Percentiles rank a stretch among this genome's conserved stretches.
These are phyloP conservation scores for Lycaena phlaeas DNA, from an alignment of 2,888 invertebrate species.

Conservation along the genomic window DNA sequence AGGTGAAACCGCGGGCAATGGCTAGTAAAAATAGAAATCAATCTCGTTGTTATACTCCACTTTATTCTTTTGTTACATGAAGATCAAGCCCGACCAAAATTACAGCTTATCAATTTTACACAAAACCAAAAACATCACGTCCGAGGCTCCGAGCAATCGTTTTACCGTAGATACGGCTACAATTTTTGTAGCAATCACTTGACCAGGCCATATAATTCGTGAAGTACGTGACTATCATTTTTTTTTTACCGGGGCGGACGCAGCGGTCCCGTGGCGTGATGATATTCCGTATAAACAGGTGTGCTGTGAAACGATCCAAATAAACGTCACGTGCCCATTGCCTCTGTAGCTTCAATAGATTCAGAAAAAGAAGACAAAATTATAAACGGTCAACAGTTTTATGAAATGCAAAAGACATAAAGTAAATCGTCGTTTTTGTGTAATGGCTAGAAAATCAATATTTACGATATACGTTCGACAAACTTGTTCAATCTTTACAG, in stretches of 20 bases:
- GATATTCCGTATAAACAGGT: slow-evolving; percentile 53
- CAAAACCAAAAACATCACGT: slow-evolving; percentile 42
- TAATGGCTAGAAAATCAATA: not conserved
- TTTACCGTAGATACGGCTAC: slow-evolving; percentile 42
- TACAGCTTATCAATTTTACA: slow-evolving; percentile 46
- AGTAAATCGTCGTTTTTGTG: not conserved
- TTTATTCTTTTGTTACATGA: too few relatives aligned
- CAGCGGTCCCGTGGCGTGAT: slow-evolving; percentile 40
- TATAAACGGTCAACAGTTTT: slow-evolving; percentile 1
- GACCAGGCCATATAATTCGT: slow-evolving; percentile 58
- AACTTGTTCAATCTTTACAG: too few relatives aligned
- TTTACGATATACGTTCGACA: too few relatives aligned
- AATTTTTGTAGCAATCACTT: slow-evolving; percentile 46
- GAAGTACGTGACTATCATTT: slow-evolving; percentile 58
- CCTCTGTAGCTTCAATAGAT: slow-evolving; percentile 14
- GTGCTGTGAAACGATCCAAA: slow-evolving; percentile 34
- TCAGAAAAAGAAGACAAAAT: slow-evolving; percentile 10
- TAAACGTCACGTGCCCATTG: slow-evolving; percentile 37
- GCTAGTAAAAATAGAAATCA: too few relatives aligned
- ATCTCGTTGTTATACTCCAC: too few relatives aligned
- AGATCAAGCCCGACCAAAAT: slow-evolving; percentile 41
- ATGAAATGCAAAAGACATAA: not conserved
- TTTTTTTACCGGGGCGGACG: slow-evolving; percentile 27
- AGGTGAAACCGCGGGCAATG: too few relatives aligned
- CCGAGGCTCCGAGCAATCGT: slow-evolving; percentile 24